Conservation (phyloP, 1,140 invertebrate species). For the Lasaia peninsularis region DNA sequence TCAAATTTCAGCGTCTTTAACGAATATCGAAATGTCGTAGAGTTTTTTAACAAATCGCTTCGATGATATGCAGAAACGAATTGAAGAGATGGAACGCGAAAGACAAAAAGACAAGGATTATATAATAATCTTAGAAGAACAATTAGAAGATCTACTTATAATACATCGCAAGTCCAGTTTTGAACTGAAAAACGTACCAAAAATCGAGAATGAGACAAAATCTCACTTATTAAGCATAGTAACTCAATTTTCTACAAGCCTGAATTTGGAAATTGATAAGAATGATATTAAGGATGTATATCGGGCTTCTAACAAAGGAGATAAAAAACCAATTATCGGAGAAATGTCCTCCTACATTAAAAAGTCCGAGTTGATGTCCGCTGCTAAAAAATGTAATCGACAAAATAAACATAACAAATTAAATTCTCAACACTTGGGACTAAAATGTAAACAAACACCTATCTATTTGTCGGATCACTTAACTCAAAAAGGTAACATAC, state of each 20-base stretch:
- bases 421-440: no score
- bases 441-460: no score
- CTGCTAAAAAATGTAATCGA: slow-evolving; percentile 19
- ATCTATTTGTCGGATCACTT: no score
- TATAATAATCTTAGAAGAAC: slow-evolving; percentile 15
- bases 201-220: slow-evolving; percentile 18
- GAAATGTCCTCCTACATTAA: slow-evolving; percentile 19
- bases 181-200: slow-evolving; percentile 22
- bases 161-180: slow-evolving; percentile 12
- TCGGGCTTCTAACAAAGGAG: slow-evolving; percentile 19
- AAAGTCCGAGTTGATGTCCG: slow-evolving; percentile 19
- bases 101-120: slow-evolving; percentile 20
- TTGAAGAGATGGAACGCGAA: slow-evolving; percentile 3
- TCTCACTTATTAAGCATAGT: slow-evolving; percentile 17
- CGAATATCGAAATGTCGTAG: slow-evolving; percentile 19
- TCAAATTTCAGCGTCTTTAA: slow-evolving; percentile 17
- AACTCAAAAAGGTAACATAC: no score
- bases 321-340: slow-evolving; percentile 19
- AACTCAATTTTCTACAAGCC: slow-evolving; percentile 16
- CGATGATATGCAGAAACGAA: slow-evolving; percentile 19
- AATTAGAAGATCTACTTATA: slow-evolving; percentile 20
- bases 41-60: slow-evolving; percentile 19
- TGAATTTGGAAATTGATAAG: slow-evolving; percentile 9
- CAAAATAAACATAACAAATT: slow-evolving; percentile 16
- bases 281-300: slow-evolving; percentile 22